These are phyloP conservation scores for Sterrhoptilus dennistouni DNA, from an alignment of 2,113 vertebrate species.

Conservation along the genomic window DNA sequence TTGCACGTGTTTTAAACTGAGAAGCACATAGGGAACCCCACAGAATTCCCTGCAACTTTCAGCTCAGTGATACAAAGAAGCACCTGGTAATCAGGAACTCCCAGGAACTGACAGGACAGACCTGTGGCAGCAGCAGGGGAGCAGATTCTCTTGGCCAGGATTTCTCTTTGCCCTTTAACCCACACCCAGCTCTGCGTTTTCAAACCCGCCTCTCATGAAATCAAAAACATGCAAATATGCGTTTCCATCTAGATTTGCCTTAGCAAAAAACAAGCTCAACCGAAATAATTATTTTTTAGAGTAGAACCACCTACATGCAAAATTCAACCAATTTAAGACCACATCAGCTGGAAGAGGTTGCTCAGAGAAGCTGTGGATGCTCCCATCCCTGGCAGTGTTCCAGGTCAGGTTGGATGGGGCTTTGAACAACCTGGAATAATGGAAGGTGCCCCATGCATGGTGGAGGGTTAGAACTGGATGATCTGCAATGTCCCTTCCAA, in stretches of 20 bases:
- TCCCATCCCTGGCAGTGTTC: not conserved
- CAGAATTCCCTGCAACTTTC: not conserved
- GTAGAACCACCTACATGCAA: fast-evolving
- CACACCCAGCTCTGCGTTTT: not conserved
- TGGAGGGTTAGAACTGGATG: fast-evolving
- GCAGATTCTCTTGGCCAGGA: not conserved
- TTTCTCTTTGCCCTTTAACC: not conserved
- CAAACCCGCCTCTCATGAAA: fast-evolving
- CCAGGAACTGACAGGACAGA: fast-evolving
- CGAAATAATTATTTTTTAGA: not conserved
- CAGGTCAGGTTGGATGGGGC: not conserved
- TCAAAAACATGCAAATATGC: not conserved
- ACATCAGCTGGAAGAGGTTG: no score
- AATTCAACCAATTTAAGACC: not conserved
- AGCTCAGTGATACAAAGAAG: not conserved
- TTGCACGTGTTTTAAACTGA: fast-evolving
- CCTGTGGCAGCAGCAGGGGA: not conserved
- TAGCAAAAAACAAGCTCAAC: not conserved
- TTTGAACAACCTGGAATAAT: not conserved
- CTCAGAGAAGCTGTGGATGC: not conserved
- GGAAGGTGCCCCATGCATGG: not conserved
- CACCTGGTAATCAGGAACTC: fast-evolving
- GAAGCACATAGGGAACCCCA: fast-evolving
- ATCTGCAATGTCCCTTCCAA: not conserved
- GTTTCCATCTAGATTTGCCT: not conserved